Base-by-base conservation (phyloP, 1,140 invertebrate genomes). In the Drosophila lacteicornis region DNA sequence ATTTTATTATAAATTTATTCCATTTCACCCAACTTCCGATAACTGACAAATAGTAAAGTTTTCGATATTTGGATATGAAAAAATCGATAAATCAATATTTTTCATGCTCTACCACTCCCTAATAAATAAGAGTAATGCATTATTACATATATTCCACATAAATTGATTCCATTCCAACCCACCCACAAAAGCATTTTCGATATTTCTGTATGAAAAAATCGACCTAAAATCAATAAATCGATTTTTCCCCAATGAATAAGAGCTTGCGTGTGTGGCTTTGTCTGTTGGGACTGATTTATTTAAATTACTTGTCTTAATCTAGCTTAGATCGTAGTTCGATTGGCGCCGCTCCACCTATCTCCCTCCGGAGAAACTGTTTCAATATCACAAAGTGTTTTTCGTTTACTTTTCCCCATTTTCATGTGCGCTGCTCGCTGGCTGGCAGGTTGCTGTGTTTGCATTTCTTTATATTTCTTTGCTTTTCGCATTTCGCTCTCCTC, bases 341-440 rank as follows among this genome's bases (percentile, higher is more conserved):
- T 65, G 51, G 25, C 22, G 8, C 11, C 51, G 45, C 27, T 65
- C 19, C 25, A 65, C 27, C 40, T 42, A 30, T 59, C 53, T 33
- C 46, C 46, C 46, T 50, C 13, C 40, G 65, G 61, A 67, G 47
- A 67, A 63, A 49, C 50, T 25, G 33, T 65, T 50, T 63, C 36
- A 50, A 67, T 69, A 69, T 69, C 67, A 69, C 67, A 69, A 53
- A 38, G 38, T 53, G n/a, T 46, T 67, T 53, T 67, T n/a, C 40
- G 11, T 46, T 69, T 50, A n/a, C 13, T 56, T n/a, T 56, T 40
- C 19, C 8, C 27, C 49, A n/a, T 33, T 63, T 8, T 67, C 36
- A 38, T 50, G 30, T 38, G 46, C 25, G 0, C 53, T 65, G 36
- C 22, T 30, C 27, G 27, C 27, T 57, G 22, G 25, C 45, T 33